A percentile compares a stretch with the other conserved stretches of the same genome.
Conservation (phyloP, 2,888 invertebrate species). For the Choreutis nemorana region DNA sequence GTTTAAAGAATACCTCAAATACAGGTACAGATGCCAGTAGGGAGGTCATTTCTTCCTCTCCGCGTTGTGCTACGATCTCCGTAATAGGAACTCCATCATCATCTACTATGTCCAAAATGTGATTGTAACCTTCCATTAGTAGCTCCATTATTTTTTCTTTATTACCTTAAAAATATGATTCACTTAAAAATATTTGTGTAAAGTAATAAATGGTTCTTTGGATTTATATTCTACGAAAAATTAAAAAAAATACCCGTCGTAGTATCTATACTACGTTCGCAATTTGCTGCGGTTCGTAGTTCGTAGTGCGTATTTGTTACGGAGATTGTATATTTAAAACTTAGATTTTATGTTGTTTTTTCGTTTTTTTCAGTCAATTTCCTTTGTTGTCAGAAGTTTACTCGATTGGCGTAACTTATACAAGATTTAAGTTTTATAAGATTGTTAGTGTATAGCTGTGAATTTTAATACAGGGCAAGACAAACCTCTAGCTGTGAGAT, state of each 20-base stretch:
- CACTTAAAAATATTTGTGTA: not conserved
- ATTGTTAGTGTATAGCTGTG: not conserved
- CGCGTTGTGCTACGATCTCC: constrained; percentile 73
- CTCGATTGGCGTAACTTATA: no score
- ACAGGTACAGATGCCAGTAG: constrained; percentile 76
- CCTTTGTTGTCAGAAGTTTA: no score
- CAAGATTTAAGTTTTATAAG: no score
- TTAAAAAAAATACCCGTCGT: no score
- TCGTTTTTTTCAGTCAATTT: no score
- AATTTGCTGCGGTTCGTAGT: no score
- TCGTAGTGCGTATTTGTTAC: no score
- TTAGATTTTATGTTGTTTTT: no score
- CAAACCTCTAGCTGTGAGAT: constrained; percentile 78
- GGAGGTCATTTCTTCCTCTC: constrained; percentile 71
- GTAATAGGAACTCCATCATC: constrained; percentile 73
- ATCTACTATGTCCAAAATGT: constrained; percentile 81
- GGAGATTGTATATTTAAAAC: no score
- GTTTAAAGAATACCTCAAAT: constrained; percentile 73
- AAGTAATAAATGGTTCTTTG: no score
- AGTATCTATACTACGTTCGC: no score
- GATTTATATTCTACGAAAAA: no score
- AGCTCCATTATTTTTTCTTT: constrained; percentile 65
- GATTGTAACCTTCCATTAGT: constrained; percentile 85
- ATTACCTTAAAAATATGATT: constrained; percentile 27
- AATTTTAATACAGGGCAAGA: not conserved